These are phyloP conservation scores for human (Homo sapiens) DNA, from an alignment of 2,113 vertebrate genomes.

Conservation along the genomic window GRCh38 chr18:24804501-24805000, in stretches of 20 bases:
- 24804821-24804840: background rate
- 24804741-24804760: background rate
- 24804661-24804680: background rate
- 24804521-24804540: background rate
- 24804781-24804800: background rate
- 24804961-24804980: background rate
- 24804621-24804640: background rate
- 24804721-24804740: background rate
- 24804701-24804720: background rate
- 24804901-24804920: background rate
- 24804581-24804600: background rate
- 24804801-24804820: background rate
- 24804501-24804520: background rate
- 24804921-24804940: background rate
- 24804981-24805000: conserved; percentile 17
- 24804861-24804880: background rate
- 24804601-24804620: background rate
- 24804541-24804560: background rate
- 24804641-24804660: background rate
- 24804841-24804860: background rate
- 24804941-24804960: background rate
- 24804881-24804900: background rate
- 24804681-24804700: background rate
- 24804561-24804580: background rate
- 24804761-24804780: background rate